Conservation (phyloP, 2,888 invertebrate species). For the Agrotis exclamationis region DNA sequence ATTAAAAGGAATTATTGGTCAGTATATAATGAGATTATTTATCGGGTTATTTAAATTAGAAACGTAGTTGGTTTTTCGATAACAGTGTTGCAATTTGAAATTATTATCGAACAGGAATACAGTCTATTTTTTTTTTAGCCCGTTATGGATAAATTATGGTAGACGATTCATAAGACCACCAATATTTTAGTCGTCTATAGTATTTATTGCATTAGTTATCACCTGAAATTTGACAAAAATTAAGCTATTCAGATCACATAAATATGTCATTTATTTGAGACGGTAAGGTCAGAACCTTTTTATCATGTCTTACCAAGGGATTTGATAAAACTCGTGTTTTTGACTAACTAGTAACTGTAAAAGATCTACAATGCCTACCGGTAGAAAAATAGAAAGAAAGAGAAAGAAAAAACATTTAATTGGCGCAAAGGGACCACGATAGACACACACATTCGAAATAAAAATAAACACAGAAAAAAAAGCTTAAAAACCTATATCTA, state of each 20-base stretch:
- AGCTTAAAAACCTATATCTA: too few relatives aligned
- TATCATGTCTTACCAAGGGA: too few relatives aligned
- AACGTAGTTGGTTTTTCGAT: conserved; percentile 47
- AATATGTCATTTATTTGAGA: background rate
- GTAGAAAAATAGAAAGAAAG: too few relatives aligned
- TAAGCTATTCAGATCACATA: background rate
- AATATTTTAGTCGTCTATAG: conserved; percentile 16
- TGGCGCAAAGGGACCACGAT: too few relatives aligned
- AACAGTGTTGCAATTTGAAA: conserved; percentile 60
- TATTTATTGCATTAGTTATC: conserved; percentile 9
- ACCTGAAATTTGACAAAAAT: background rate
- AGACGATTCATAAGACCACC: conserved; percentile 32
- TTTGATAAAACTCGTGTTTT: too few relatives aligned
- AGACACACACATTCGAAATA: too few relatives aligned
- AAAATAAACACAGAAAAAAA: too few relatives aligned
- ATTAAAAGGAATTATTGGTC: conserved; percentile 73
- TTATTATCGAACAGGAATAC: conserved; percentile 52
- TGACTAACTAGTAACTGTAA: too few relatives aligned
- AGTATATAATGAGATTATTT: conserved; percentile 67
- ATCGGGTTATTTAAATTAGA: conserved; percentile 65
- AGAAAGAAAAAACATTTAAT: too few relatives aligned
- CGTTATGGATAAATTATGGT: conserved; percentile 23
- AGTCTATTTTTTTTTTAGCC: conserved; percentile 34
- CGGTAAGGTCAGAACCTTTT: too few relatives aligned
- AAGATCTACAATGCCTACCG: too few relatives aligned